Evolutionary conservation across 2,888 invertebrate species (phyloP), one percentile per base, ranked within the genome.

Genomic region (Heterodera filipjevi): DNA sequence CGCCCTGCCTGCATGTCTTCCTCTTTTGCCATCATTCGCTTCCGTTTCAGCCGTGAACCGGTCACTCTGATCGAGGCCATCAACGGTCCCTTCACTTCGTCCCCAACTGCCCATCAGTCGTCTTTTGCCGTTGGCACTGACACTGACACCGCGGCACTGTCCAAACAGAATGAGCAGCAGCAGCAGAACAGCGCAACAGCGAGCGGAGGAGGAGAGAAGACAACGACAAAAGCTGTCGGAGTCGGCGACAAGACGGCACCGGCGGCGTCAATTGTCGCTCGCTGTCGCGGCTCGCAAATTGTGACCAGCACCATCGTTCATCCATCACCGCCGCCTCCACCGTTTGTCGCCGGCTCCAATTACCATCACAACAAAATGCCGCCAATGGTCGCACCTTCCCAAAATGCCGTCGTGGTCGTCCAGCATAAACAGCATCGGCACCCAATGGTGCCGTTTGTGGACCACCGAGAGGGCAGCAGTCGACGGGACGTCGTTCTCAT

Each of bases 11-110:
- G n/a, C n/a, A 39, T 1, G 6, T 6, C 39, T 10, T 6, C 39
- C 39, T 39, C 39, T 39, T 39, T 39, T 2, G 39, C 39, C 39
- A 39, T 39, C 8, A 2, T 2, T 59, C 22, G 1, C 49, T 59
- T 59, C 19, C 22, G 19, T 84, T n/a, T 44, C 72, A 88, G 87
- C 22, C 85, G 83, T 72, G 87, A 88, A 76, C 84, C 85, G 27
- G 78, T 87, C 27, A 85, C 84, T 44, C 79, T 88, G 30, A 85
- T 87, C 0, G 88, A 88, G 78, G 88, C 87, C 12, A 79, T 87
- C 53, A 87, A 87, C 71, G 87, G 87, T 1, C 84, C 84, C 2
- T 77, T 44, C 22, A 22, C 49, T 12, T 30, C 75, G 22, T 44
- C 76, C 59, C 22, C 53, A 19, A 1, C 72, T 10, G 12, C 59